Percentiles rank a stretch among this genome's conserved stretches.
Evolutionary conservation across 2,888 invertebrate species (phyloP).

Genomic region (Lagria hirta): DNA sequence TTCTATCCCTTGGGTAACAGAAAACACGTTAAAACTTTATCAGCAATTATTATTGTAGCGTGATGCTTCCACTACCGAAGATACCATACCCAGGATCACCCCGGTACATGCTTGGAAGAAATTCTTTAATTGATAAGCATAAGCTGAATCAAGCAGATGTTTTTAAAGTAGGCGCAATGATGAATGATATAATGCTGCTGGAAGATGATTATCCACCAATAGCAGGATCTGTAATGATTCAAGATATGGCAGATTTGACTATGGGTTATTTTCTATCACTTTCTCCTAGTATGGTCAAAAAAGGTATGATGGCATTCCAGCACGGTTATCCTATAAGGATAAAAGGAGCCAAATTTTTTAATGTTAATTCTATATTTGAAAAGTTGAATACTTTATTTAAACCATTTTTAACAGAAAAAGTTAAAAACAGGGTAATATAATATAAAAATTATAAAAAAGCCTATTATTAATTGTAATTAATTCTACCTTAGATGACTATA

Average conservation of each 20-base stretch:
- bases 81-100: constrained; percentile 42
- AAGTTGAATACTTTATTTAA: constrained; percentile 60
- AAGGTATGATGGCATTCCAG: constrained; percentile 54
- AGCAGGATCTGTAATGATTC: constrained; percentile 57
- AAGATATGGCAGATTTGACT: constrained; percentile 60
- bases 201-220: constrained; percentile 64
- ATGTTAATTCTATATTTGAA: constrained; percentile 62
- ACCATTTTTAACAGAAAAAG: constrained; percentile 63
- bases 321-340: constrained; percentile 64
- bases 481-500: constrained; percentile 54
- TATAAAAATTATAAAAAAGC: neutral
- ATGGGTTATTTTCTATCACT: constrained; percentile 55
- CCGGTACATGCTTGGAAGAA: constrained; percentile 44
- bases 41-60: constrained; percentile 14
- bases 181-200: constrained; percentile 60
- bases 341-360: constrained; percentile 61
- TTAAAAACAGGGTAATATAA: constrained; percentile 60
- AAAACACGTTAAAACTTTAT: neutral
- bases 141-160: constrained; percentile 38
- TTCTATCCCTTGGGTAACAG: constrained; percentile 23
- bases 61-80: constrained; percentile 22
- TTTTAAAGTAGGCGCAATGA: constrained; percentile 58
- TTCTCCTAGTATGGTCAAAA: constrained; percentile 62
- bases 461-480: neutral
- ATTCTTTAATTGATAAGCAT: constrained; percentile 32